Evolutionary conservation across 2,797 vertebrate genomes (phyloP), one percentile per base, ranked within the genome.

Genomic region (Esox masquinongy): DNA sequence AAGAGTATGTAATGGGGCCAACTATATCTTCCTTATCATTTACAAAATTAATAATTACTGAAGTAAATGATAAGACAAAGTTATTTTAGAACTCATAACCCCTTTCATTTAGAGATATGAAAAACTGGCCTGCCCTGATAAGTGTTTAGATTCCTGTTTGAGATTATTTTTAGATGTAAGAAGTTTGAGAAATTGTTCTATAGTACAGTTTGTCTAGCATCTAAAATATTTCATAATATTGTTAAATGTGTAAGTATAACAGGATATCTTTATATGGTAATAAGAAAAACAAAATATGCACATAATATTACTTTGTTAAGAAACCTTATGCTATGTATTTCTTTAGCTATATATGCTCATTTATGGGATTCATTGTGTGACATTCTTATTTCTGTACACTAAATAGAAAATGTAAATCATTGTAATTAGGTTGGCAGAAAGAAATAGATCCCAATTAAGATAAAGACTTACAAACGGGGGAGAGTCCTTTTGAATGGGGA

Each of bases 371-470:
- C 83, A 34, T 85, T 85, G 82, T 78, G 85, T 85, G 86, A 72
- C 51, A 59, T 85, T 85, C 85, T 85, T 75, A 82, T 79, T 80
- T 86, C 87, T 90, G 89, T 91, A 86, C 91, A 90, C 89, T 74
- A 84, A 87, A 86, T 85, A 85, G 76, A 89, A 88, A 86, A 85
- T 90, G 89, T 92, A 86, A 87, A 84, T 80, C 87, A 84, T 80
- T 88, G 90, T 92, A 89, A 88, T 90, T 90, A 92, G 90, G 89
- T 89, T 86, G 85, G 85, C 85, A 80, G 80, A 73, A 93, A 92
- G 92, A 92, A 93, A 72, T 43, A 7, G 39, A 43, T 43, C 31
- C 34, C 85, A 90, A 90, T 88, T 72, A 19, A 84, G 5, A 61
- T 49, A 7, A 34, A 53, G 71, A 29, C 1, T 75, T 61, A 43